These are phyloP conservation scores for Cynaeus angustus DNA, from an alignment of 2,888 invertebrate species.

Conservation along the genomic window DNA sequence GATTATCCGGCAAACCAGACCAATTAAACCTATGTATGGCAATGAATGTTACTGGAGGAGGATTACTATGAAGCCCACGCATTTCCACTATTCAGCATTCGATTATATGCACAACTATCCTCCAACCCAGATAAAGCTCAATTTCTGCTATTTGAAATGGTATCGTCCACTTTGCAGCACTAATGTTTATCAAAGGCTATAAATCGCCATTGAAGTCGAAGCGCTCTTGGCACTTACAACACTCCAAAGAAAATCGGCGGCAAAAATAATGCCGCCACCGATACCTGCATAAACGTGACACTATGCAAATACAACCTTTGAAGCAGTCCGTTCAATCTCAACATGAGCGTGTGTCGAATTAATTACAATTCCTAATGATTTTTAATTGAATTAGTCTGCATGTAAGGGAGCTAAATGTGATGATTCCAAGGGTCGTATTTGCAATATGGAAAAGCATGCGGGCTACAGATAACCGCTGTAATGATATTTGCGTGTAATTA, in stretches of 20 bases:
- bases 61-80: slow-evolving; percentile 1
- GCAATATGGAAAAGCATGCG: slow-evolving; percentile 23
- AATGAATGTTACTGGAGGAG: background rate
- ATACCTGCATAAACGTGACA: slow-evolving; percentile 38
- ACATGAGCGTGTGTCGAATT: slow-evolving; percentile 14
- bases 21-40: slow-evolving; percentile 1
- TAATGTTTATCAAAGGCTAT: slow-evolving; percentile 46
- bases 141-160: slow-evolving; percentile 37
- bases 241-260: slow-evolving; percentile 30
- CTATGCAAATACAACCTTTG: slow-evolving; percentile 39
- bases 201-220: slow-evolving; percentile 37
- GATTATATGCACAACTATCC: slow-evolving; percentile 21
- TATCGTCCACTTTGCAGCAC: slow-evolving; percentile 44
- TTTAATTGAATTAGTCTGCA: slow-evolving; percentile 15
- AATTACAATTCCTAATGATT: slow-evolving; percentile 1
- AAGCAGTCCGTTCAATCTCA: slow-evolving; percentile 1
- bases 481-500: slow-evolving; percentile 44
- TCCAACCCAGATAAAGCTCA: slow-evolving; percentile 29
- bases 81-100: slow-evolving; percentile 1
- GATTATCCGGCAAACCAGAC: background rate
- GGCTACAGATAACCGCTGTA: slow-evolving; percentile 31
- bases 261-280: slow-evolving; percentile 40
- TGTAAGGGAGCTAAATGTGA: background rate
- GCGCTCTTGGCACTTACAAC: slow-evolving; percentile 35
- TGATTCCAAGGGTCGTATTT: slow-evolving; percentile 21